Evolutionary conservation across 2,888 invertebrate species (phyloP).

Genomic region (Cephus pygmeus): DNA sequence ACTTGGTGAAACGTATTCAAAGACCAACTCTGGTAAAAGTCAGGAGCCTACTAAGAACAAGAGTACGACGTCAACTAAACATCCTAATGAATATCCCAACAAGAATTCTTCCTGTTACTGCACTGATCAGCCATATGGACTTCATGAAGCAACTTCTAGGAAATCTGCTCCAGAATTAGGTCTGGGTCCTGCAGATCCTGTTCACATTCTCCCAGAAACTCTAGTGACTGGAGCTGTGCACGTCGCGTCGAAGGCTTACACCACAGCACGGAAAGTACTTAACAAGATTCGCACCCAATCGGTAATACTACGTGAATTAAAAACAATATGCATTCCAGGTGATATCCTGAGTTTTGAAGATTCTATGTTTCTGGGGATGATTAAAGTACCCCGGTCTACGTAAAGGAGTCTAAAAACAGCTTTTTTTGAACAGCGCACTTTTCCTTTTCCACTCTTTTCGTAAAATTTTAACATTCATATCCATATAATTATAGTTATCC

Average conservation of each 20-base stretch:
- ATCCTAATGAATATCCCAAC: background rate
- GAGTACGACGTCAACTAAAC: background rate
- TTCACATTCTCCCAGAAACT: slow-evolving; percentile 62
- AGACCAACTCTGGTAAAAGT: slow-evolving; percentile 7
- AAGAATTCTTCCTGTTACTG: background rate
- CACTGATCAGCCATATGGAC: slow-evolving; percentile 4
- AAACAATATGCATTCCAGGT: background rate
- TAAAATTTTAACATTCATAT: background rate
- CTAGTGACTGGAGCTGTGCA: slow-evolving; percentile 65
- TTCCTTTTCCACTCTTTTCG: background rate
- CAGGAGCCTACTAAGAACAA: slow-evolving; percentile 12
- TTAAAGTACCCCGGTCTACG: background rate
- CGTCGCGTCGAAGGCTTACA: slow-evolving; percentile 65
- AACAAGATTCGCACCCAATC: slow-evolving; percentile 58
- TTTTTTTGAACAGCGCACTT: background rate
- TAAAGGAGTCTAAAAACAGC: background rate
- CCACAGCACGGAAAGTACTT: slow-evolving; percentile 64
- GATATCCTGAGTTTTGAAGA: background rate
- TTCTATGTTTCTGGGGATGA: background rate
- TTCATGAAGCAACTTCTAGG: slow-evolving; percentile 5
- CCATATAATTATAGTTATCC: background rate
- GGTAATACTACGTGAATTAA: slow-evolving; percentile 27
- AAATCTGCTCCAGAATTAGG: slow-evolving; percentile 21
- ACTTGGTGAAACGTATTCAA: slow-evolving; percentile 31
- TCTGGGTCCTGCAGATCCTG: slow-evolving; percentile 26